Conservation (phyloP, 1,140 invertebrate species). For the Drosophila chauvacae region DNA sequence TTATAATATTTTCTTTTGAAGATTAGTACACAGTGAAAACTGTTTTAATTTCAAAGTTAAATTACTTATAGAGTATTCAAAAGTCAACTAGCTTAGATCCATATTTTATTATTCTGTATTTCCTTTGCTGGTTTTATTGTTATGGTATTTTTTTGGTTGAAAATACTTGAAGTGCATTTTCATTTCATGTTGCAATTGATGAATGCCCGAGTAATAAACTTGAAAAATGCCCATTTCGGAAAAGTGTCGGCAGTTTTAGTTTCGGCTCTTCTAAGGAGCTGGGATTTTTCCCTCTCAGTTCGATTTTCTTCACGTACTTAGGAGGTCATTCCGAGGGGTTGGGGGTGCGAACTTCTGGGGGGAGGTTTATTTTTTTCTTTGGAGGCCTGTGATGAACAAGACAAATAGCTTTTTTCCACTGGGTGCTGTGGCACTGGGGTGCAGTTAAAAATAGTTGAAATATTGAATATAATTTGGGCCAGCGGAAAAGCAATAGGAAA, state of each 20-base stretch:
- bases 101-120: slow-evolving; percentile 6
- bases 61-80: neutral
- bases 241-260: slow-evolving; percentile 32
- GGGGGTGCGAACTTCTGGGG: slow-evolving; percentile 16
- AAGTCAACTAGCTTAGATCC: neutral
- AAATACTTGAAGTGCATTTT: slow-evolving; percentile 69
- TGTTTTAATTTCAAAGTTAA: neutral
- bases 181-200: slow-evolving; percentile 63
- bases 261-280: slow-evolving; percentile 17
- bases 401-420: slow-evolving; percentile 58
- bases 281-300: slow-evolving; percentile 10
- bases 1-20: too few relatives aligned
- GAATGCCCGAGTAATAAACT: slow-evolving; percentile 71
- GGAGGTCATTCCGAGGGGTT: neutral
- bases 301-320: slow-evolving; percentile 48
- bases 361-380: neutral
- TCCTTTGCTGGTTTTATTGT: slow-evolving; percentile 21
- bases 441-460: slow-evolving; percentile 68
- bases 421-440: slow-evolving; percentile 15
- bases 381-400: slow-evolving; percentile 47
- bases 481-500: slow-evolving; percentile 35
- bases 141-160: slow-evolving; percentile 34
- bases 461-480: slow-evolving; percentile 54
- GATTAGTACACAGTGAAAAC: neutral
- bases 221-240: slow-evolving; percentile 66